Evolutionary conservation across 1,140 invertebrate species (phyloP).

Genomic region (Eufriesea mexicana): DNA sequence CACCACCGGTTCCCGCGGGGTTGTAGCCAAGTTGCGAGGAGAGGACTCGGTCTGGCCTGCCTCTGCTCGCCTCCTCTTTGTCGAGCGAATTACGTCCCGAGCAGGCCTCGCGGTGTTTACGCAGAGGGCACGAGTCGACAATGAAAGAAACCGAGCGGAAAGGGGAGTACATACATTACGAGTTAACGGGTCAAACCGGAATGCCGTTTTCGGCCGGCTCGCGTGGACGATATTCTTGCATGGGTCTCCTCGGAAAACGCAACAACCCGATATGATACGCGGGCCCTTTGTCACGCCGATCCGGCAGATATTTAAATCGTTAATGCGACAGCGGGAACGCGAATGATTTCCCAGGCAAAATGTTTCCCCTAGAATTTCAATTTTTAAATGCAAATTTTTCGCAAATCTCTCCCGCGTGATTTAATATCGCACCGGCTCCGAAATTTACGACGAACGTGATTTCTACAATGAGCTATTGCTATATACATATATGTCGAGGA

Average conservation of each 20-base stretch:
- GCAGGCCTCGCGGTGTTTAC: slow-evolving; percentile 26
- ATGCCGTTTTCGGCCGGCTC: not conserved
- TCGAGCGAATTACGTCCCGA: slow-evolving; percentile 35
- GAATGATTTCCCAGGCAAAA: not conserved
- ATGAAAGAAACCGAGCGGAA: slow-evolving; percentile 47
- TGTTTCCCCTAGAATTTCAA: not conserved
- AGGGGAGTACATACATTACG: slow-evolving; percentile 17
- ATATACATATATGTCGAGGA: not conserved
- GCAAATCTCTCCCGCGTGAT: not conserved
- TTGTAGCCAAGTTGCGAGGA: slow-evolving; percentile 25
- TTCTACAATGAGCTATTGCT: not conserved
- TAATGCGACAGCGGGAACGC: not conserved
- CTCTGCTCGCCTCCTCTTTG: slow-evolving; percentile 6
- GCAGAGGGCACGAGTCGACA: slow-evolving; percentile 25
- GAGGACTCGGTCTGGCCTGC: not conserved
- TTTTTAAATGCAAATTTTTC: slow-evolving; percentile 9
- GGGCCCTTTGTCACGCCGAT: not conserved
- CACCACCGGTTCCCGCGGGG: not conserved
- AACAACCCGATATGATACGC: not conserved
- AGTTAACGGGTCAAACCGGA: slow-evolving; percentile 26
- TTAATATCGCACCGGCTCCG: not conserved
- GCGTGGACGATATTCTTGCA: not conserved
- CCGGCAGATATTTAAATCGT: not conserved
- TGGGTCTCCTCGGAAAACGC: not conserved
- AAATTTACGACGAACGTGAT: not conserved